Base-by-base conservation (phyloP, 30 jellyfish, hydroid and myxozoan genomes). In the Aurelia coerulea region DNA sequence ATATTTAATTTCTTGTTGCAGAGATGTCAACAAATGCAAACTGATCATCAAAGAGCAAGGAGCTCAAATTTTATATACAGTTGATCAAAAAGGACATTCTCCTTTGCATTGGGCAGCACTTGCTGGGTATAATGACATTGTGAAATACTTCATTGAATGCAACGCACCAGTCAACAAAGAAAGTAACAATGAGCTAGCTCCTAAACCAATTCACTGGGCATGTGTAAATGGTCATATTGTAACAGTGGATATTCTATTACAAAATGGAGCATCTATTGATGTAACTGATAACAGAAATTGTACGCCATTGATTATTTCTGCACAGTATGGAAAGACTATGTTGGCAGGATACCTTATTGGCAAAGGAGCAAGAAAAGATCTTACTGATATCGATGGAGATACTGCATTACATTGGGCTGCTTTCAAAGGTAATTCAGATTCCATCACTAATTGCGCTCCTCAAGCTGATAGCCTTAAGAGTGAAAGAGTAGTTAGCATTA, bases 31-130 rank as follows among this genome's bases (percentile, higher is more conserved):
- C 53, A 78, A 88, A 29, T 93, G 98, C 85, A 79, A 79, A 56
- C 78, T 88, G 62, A 78, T 88, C 4, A 80, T 93, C 1, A 56
- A 84, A 71, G 88, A 78, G 18, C 76, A 62, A 35, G 98, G 98
- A 11, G 59, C 90, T 31, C 89, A 93, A 81, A 56, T 82, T 29
- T 86, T 93, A 73, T 83, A 80, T 63, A 84, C 81, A 12, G 62
- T 74, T 46, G 98, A 93, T 78, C 97, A 90, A 71, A 93, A 95
- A 80, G 98, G 98, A 2, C 98, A 93, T 73, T 73, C 98, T 10
- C 97, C 98, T n/a, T 37, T 93, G 74, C 98, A 93, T 73, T 93
- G 98, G 98, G 98, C 98, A 68, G 89, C 97, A 23, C 94, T 93
- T 16, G 98, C 97, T 13, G 98, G 98, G 13, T 97, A 93, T 74